Evolutionary conservation across 2,797 vertebrate species (phyloP).

Genomic region (Merluccius polli): DNA sequence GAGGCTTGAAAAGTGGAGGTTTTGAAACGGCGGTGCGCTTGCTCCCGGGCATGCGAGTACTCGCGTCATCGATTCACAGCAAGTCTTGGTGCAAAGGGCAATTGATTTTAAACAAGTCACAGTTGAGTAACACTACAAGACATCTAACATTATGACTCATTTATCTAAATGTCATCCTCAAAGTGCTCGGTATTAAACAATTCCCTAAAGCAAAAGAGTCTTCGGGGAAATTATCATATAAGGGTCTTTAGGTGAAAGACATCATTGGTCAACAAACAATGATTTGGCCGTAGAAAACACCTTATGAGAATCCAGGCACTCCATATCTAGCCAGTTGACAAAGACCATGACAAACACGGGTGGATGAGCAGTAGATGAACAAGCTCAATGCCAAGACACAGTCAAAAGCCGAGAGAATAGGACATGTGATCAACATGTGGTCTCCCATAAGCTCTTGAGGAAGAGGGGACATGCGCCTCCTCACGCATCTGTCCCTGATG

Average conservation of each 20-base stretch:
- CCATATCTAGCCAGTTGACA: not conserved
- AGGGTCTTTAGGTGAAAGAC: not conserved
- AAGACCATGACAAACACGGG: not conserved
- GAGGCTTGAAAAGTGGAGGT: not conserved
- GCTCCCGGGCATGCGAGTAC: not conserved
- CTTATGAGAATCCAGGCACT: not conserved
- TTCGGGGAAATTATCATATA: not conserved
- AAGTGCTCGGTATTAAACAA: not conserved
- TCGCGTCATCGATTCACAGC: not conserved
- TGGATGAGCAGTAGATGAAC: not conserved
- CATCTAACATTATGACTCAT: not conserved
- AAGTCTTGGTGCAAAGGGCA: slow-evolving; percentile 2
- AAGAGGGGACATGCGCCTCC: not conserved
- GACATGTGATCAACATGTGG: slow-evolving; percentile 3
- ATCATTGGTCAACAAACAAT: not conserved
- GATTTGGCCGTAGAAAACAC: not conserved
- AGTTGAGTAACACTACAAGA: not conserved
- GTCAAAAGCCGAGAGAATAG: not conserved
- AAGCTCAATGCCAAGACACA: not conserved
- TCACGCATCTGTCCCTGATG: slow-evolving; percentile 29
- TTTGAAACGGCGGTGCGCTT: not conserved
- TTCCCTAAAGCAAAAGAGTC: not conserved
- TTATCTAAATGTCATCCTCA: not conserved
- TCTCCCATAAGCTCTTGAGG: not conserved
- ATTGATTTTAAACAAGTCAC: not conserved